Evolutionary conservation across 2,113 vertebrate species (phyloP), one percentile per base, ranked within the genome.

Genomic region (Cynoglossus semilaevis): DNA sequence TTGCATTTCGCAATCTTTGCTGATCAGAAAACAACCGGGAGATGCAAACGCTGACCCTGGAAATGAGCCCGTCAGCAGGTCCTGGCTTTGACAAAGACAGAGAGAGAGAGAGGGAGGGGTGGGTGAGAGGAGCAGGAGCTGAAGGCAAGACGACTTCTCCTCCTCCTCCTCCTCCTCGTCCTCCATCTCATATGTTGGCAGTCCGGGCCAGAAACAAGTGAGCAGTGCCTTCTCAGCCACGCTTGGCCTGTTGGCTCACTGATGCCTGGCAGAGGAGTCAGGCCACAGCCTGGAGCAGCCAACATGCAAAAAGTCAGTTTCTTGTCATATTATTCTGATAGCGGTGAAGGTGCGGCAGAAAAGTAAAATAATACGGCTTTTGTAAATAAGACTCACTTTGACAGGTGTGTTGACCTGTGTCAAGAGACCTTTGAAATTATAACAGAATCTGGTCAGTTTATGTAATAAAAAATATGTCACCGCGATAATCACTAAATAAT

Each of bases 21-120:
- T 1, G 11, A 36, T 47, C 36, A 34, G 47, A 16, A 9, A 44
- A 54, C 48, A 63, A 11, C 42, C 9, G 63, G 67, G 70, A 72
- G 60, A 64, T 29, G 57, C 56, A 63, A 66, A 63, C 58, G 1
- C 67, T 64, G 69, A 79, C 70, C 56, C 77, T 57, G 66, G 51
- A 77, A 16, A 58, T n/a, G 63, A 72, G 70, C 58, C 61, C 3
- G 63, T 72, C 71, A 67, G 74, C 79, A 72, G 36, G 59, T 70
- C 53, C 18, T 0, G 37, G 50, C 67, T 69, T 12, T 49, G 70
- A 70, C 60, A 57, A 77, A 61, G 61, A 67, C 71, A 74, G 74
- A 17, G 50, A 53, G 44, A 38, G 68, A 9, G 15, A 58, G 65
- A 46, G 52, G 72, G 56, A 57, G 43, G 15, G 59, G 1, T 45